Base-by-base conservation (phyloP, 2,888 invertebrate genomes). In the Scaptomyza caliginosa region DNA sequence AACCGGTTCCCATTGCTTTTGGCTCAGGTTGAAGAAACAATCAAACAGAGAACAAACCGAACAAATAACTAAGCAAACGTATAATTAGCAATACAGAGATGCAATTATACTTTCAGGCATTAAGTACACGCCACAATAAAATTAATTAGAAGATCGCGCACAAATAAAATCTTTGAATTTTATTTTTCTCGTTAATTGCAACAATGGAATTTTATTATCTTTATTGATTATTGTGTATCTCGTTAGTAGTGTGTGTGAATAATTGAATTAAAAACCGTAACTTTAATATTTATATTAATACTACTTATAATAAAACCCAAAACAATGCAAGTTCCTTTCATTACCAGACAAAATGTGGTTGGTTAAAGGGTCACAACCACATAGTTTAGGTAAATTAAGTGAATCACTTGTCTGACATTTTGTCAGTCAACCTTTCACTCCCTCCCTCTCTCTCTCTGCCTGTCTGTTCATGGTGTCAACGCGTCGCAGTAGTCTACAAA, bases 1-100 rank as follows among this genome's bases (percentile, higher is more conserved):
- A 77, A 83, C 77, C 83, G 72, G 83, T 83, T 77, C 32, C n/a
- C 7, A 21, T 52, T 54, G 36, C 67, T 26, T 17, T 39, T 23
- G 43, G 50, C 40, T 36, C 46, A 11, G 13, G 21, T 34, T 28
- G 11, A 56, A 60, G 21, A 60, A 62, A 67, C 62, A 71, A 51
- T 59, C 48, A 34, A 42, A n/a, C n/a, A n/a, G n/a, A n/a, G n/a
- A 26, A 43, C 16, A 10, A 17, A 16, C 1, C 1, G n/a, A 40
- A 16, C 50, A 55, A 59, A 57, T 75, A 38, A 32, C 51, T 45
- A 28, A 54, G 38, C 59, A 38, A 52, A 39, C 49, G 40, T 74
- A 68, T 57, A 74, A 74, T 71, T 68, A 83, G 46, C 59, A 32
- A 45, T 1, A 50, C 58, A 40, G 52, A 75, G 71, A 57, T 68